Evolutionary conservation across 2,797 vertebrate genomes (phyloP).

Genomic region (Cetoscarus ocellatus): DNA sequence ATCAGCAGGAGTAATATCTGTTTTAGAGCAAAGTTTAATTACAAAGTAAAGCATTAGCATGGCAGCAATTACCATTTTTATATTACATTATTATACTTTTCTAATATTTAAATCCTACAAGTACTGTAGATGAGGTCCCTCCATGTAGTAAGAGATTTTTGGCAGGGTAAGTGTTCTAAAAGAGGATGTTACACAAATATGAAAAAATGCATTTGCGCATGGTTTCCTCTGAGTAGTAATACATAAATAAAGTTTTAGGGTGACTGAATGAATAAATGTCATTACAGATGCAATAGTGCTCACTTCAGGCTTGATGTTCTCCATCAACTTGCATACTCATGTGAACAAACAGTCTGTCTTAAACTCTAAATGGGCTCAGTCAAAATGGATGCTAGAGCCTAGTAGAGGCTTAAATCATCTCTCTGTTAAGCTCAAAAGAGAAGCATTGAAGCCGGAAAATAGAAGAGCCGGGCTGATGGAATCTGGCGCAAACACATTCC

Average conservation of each 20-base stretch:
- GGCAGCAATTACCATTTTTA: constrained; percentile 81
- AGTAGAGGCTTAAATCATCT: constrained; percentile 85
- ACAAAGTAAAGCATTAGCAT: constrained; percentile 83
- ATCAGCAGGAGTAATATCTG: constrained; percentile 84
- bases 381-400: constrained; percentile 80
- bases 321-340: constrained; percentile 78
- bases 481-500: constrained; percentile 84
- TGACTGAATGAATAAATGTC: constrained; percentile 69
- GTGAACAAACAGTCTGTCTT: constrained; percentile 81
- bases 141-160: constrained; percentile 30
- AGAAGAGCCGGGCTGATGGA: constrained; percentile 80
- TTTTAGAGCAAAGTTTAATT: constrained; percentile 88
- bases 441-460: constrained; percentile 80
- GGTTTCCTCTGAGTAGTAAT: constrained; percentile 59
- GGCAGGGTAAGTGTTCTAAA: constrained; percentile 35
- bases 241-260: constrained; percentile 72
- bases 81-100: constrained; percentile 70
- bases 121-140: constrained; percentile 28
- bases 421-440: constrained; percentile 78
- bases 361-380: constrained; percentile 82
- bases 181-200: constrained; percentile 54
- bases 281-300: constrained; percentile 63
- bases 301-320: constrained; percentile 75
- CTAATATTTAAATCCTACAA: constrained; percentile 41
- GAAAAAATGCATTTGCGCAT: constrained; percentile 50